phyloP scores from a whole-genome alignment of 2,888 invertebrate species.

The Pristionchus mayeri region DNA sequence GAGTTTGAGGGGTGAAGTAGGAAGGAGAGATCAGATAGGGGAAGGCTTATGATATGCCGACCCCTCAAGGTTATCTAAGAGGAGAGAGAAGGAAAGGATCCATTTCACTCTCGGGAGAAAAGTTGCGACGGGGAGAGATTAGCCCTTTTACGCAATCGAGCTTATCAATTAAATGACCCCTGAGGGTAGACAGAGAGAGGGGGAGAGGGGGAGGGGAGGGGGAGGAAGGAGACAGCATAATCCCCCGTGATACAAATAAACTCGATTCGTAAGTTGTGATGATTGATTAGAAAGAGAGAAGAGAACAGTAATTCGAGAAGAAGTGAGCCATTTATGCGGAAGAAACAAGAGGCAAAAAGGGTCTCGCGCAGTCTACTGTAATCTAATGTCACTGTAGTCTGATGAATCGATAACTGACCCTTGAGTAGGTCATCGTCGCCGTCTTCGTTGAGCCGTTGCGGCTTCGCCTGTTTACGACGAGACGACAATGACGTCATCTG shows the following conservation, averaged over 20 bases:
- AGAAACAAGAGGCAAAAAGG: background rate
- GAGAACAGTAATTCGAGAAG: slow-evolving; percentile 1
- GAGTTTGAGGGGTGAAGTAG: slow-evolving; percentile 32
- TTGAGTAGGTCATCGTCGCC: slow-evolving; percentile 20
- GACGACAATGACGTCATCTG: slow-evolving; percentile 38
- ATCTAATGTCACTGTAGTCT: background rate
- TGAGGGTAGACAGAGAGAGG: background rate
- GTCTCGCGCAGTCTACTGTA: background rate
- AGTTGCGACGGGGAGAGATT: background rate
- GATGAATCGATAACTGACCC: too few species aligned
- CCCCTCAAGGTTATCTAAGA: background rate
- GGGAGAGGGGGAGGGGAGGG: background rate
- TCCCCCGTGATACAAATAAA: slow-evolving; percentile 3
- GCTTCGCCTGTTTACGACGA: slow-evolving; percentile 51
- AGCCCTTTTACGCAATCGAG: slow-evolving; percentile 6
- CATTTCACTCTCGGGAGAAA: background rate
- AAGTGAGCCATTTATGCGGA: too few species aligned
- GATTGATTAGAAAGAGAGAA: slow-evolving; percentile 18
- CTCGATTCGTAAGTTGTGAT: background rate
- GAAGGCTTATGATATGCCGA: slow-evolving; percentile 30
- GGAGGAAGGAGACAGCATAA: too few species aligned
- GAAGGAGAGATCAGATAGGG: slow-evolving; percentile 6
- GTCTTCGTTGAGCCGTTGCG: slow-evolving; percentile 53
- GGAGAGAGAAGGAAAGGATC: background rate
- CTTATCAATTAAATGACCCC: background rate